A percentile compares a stretch with the other conserved stretches of the same genome.
phyloP scores from a whole-genome alignment of 92 coral and sea anemone genomes.

The Pocillopora grandis region DNA sequence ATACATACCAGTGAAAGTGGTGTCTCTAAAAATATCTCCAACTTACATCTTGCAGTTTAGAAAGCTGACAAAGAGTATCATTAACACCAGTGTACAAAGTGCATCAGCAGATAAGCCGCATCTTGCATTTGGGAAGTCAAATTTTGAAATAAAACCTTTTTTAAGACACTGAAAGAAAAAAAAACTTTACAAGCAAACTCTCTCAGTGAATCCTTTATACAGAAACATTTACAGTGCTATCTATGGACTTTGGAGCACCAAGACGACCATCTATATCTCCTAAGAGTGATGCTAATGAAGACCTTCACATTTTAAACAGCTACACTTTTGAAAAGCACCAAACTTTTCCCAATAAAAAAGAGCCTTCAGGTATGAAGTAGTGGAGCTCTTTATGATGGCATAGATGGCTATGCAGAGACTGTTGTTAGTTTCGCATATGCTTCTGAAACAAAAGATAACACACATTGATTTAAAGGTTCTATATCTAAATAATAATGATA shows the following conservation, averaged over 20 bases:
- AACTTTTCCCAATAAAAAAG: neutral
- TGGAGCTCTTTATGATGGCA: neutral
- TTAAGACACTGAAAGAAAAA: neutral
- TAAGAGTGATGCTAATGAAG: neutral
- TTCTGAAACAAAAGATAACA: neutral
- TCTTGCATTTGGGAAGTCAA: too few relatives aligned
- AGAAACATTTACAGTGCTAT: neutral
- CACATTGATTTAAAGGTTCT: too few relatives aligned
- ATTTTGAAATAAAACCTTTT: too few relatives aligned
- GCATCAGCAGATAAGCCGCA: too few relatives aligned
- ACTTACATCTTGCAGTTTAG: too few relatives aligned
- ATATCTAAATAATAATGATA: too few relatives aligned
- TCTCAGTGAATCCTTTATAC: neutral
- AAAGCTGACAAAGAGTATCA: too few relatives aligned
- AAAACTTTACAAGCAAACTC: conserved; percentile 9
- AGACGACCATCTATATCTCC: neutral
- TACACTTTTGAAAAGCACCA: neutral
- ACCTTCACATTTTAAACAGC: neutral
- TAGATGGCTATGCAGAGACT: conserved; percentile 3
- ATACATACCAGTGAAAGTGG: too few relatives aligned
- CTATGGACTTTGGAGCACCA: conserved; percentile 9
- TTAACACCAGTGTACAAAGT: too few relatives aligned
- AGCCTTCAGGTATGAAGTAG: neutral
- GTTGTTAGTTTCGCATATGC: conserved; percentile 5
- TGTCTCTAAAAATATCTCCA: too few relatives aligned